Percentiles rank a stretch among this genome's conserved stretches.
phyloP scores from a whole-genome alignment of 2,113 vertebrate genomes.

The Callospermophilus lateralis region DNA sequence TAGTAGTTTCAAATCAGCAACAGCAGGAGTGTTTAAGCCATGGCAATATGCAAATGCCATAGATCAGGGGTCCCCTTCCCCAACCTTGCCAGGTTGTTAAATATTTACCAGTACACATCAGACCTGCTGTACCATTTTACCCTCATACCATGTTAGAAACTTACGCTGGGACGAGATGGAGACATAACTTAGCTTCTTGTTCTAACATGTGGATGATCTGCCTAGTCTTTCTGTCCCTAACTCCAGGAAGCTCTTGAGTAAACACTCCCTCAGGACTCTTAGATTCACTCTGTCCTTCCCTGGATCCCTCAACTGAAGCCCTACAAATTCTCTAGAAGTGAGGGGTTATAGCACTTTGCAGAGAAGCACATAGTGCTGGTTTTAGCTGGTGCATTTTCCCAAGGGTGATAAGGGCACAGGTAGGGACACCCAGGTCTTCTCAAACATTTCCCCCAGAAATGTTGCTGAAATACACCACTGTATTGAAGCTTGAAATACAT shows the following conservation, averaged over 20 bases:
- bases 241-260: neutral
- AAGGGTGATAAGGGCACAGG: neutral
- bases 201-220: neutral
- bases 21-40: neutral
- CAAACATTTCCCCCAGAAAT: neutral
- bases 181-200: neutral
- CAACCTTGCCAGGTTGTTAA: neutral
- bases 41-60: neutral
- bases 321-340: neutral
- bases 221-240: neutral
- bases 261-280: neutral
- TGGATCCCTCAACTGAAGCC: neutral
- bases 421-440: neutral
- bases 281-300: neutral
- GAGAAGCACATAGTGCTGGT: neutral
- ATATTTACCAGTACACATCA: neutral
- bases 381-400: neutral
- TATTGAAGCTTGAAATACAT: neutral
- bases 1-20: neutral
- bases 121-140: too few relatives aligned
- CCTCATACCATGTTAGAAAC: neutral
- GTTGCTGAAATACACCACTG: neutral
- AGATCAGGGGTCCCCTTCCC: neutral
- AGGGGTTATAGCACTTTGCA: neutral
- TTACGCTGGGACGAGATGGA: neutral